Percentiles rank a stretch among this genome's conserved stretches.
Evolutionary conservation across 2,888 invertebrate genomes (phyloP).

Genomic region (Myathropa florea): DNA sequence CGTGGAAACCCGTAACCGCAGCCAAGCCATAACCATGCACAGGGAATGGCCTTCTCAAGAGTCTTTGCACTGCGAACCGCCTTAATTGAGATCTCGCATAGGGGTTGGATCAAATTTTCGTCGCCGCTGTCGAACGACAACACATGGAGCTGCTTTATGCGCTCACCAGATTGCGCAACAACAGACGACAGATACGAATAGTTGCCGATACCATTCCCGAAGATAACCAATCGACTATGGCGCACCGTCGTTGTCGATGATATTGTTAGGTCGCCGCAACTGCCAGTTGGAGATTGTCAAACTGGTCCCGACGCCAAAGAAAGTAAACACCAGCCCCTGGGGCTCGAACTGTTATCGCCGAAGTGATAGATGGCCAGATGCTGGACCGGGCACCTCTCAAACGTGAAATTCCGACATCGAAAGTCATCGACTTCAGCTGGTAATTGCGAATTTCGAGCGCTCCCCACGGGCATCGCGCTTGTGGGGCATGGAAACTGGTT

Average conservation of each 20-base stretch:
- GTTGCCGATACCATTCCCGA: conserved; percentile 47
- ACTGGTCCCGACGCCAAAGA: conserved; percentile 19
- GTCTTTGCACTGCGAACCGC: conserved; percentile 36
- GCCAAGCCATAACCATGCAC: conserved; percentile 15
- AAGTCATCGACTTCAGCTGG: conserved; percentile 29
- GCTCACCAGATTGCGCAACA: conserved; percentile 35
- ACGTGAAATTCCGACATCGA: conserved; percentile 33
- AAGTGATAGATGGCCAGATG: conserved; percentile 23
- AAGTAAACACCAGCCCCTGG: conserved; percentile 24
- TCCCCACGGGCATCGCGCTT: not conserved
- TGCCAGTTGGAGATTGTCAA: conserved; percentile 19
- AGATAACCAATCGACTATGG: conserved; percentile 46
- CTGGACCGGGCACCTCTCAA: not conserved
- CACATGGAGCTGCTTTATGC: conserved; percentile 5
- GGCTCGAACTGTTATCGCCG: conserved; percentile 19
- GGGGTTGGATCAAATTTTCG: conserved; percentile 29
- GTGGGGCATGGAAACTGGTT: conserved; percentile 43
- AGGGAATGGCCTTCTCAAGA: conserved; percentile 50
- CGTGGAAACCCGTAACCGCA: conserved; percentile 47
- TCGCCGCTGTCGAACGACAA: conserved; percentile 2
- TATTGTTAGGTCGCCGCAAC: conserved; percentile 32
- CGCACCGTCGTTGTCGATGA: conserved; percentile 38
- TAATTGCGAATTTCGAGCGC: conserved; percentile 39
- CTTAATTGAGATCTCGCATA: conserved; percentile 48
- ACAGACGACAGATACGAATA: conserved; percentile 33